Percentiles rank a stretch among this genome's conserved stretches.
Conservation (phyloP, 2,113 vertebrate species). For the Gorsachius goisagi region DNA sequence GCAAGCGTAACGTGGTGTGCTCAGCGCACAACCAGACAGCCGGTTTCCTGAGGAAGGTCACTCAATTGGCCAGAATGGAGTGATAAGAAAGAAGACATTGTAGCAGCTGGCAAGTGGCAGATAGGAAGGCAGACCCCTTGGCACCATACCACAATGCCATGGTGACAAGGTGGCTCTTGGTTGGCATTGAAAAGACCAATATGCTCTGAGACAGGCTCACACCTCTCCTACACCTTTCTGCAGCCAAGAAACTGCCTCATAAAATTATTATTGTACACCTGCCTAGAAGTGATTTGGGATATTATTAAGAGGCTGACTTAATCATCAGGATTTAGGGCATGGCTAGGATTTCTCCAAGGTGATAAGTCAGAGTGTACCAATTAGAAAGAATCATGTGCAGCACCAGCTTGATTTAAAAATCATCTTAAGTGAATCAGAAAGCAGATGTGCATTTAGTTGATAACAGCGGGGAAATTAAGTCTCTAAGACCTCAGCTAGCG, state of each 20-base stretch:
- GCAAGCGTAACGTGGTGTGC: rapidly evolving
- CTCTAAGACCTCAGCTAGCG: background rate
- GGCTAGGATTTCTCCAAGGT: constrained; percentile 12
- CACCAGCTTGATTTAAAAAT: constrained; percentile 31
- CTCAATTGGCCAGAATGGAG: background rate
- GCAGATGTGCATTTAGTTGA: constrained; percentile 21
- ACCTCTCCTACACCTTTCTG: background rate
- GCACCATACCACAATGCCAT: background rate
- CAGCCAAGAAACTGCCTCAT: constrained; percentile 13
- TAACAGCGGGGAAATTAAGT: background rate
- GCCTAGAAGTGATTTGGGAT: background rate
- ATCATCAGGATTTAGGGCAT: constrained; percentile 19
- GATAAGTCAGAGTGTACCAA: constrained; percentile 23
- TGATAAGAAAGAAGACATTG: background rate
- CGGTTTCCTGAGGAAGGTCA: background rate
- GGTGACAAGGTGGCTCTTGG: background rate
- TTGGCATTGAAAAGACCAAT: background rate
- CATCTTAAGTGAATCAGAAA: constrained; percentile 37
- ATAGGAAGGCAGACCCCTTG: background rate
- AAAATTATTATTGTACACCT: constrained; percentile 3
- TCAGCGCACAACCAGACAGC: background rate
- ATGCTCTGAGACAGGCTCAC: background rate
- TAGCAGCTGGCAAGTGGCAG: background rate
- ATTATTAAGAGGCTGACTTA: constrained; percentile 24
- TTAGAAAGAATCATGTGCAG: constrained; percentile 8